Conservation (phyloP, 2,113 vertebrate species). For the Sylvia atricapilla region DNA sequence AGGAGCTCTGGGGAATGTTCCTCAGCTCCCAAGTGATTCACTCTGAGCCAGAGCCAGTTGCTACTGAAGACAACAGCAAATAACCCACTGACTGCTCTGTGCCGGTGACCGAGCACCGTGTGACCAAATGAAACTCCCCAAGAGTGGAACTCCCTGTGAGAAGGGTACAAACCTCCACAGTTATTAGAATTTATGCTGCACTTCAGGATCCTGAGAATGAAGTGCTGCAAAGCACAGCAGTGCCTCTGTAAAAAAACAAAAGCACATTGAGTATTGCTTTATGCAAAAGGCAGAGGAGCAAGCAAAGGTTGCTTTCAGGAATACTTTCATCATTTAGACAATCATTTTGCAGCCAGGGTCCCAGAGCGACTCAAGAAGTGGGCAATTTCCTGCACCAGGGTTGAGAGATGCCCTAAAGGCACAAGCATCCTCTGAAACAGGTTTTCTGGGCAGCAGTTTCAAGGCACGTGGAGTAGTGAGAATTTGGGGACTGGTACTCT, state of each 20-base stretch:
- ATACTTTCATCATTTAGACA: background rate
- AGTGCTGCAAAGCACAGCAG: background rate
- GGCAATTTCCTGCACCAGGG: accelerated
- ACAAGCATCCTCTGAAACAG: background rate
- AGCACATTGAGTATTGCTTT: background rate
- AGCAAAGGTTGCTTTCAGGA: background rate
- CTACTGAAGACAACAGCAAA: background rate
- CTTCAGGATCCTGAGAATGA: background rate
- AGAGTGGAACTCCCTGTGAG: background rate
- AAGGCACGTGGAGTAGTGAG: background rate
- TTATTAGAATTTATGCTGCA: background rate
- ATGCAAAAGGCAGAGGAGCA: background rate
- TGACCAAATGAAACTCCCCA: background rate
- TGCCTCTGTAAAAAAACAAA: background rate
- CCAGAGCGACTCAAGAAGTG: background rate
- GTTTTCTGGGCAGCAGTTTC: background rate
- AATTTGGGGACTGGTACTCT: background rate
- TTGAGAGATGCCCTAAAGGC: background rate
- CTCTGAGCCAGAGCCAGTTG: background rate
- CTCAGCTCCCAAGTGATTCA: background rate
- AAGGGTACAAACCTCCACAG: background rate
- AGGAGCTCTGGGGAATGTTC: background rate
- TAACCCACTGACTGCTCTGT: background rate
- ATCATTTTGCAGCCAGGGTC: background rate
- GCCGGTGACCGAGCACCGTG: background rate